Evolutionary conservation across 2,797 vertebrate genomes (phyloP), one percentile per base, ranked within the genome.

Genomic region (Gallirallus australis): DNA sequence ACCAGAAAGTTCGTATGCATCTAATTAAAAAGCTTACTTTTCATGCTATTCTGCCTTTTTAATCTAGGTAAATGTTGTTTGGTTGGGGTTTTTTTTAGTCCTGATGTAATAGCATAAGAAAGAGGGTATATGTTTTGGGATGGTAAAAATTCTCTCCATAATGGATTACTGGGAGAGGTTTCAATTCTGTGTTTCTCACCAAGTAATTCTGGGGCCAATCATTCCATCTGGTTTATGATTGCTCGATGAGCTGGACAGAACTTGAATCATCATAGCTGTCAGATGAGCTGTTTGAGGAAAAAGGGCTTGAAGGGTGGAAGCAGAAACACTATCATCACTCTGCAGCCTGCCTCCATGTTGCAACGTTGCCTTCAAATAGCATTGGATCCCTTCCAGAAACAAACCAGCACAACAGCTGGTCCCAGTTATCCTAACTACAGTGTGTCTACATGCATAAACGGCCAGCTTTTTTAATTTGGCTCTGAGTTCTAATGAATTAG

Each of bases 321-420:
- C 82, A 82, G 72, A 30, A 35, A 78, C 56, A 11, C 30, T 6
- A 53, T 52, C 89, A 69, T 76, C 39, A 2, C 88, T 94, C 92
- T 53, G 80, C 84, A 83, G 79, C 91, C 81, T 95, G 91, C 61
- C 75, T 97, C 95, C 87, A 81, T 95, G 95, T 94, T 93, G 97
- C 94, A 95, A 94, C 53, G 35, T 95, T 92, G 96, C 95, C 97
- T 97, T 97, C 97, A 97, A 96, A 97, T 91, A 64, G 56, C 52
- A 33, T 80, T 99, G 98, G 98, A 98, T 82, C 59, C 53, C 42
- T 75, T 98, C 97, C 98, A 99, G 97, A 83, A 91, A 66, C 79
- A 90, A 96, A 98, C 97, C 94, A 96, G 97, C 90, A 86, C 96
- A 98, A 97, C 98, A 99, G 98, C 98, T 99, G 99, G 97, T 98